Conservation (phyloP, 2,113 vertebrate species). For the Apaloderma vittatum region DNA sequence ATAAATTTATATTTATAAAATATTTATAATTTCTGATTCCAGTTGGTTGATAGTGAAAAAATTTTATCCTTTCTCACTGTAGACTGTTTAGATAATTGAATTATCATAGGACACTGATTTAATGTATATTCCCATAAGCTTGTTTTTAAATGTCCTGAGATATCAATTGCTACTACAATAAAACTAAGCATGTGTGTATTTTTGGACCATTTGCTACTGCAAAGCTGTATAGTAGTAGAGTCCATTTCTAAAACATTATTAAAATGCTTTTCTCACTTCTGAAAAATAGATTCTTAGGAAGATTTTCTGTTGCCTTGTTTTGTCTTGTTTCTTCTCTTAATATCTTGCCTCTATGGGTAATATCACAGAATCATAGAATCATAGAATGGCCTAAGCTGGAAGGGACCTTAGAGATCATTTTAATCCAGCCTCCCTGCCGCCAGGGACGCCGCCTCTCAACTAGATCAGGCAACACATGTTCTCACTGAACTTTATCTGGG, state of each 20-base stretch:
- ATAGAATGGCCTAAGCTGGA: too few species aligned
- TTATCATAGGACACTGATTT: background rate
- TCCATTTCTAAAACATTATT: background rate
- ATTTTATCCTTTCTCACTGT: background rate
- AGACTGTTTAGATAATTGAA: background rate
- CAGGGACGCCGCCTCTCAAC: too few species aligned
- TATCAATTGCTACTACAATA: background rate
- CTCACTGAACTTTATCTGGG: background rate
- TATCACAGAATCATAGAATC: too few species aligned
- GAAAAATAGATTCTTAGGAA: background rate
- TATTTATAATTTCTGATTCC: background rate
- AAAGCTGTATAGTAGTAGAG: background rate
- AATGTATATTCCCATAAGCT: background rate
- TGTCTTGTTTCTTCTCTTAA: background rate
- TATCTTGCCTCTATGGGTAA: rapidly evolving
- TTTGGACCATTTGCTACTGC: background rate
- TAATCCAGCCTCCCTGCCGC: too few species aligned
- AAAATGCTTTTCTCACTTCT: background rate
- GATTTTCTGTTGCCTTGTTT: background rate
- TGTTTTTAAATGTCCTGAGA: background rate
- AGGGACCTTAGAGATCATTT: too few species aligned
- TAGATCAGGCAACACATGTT: too few species aligned
- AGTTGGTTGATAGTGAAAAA: background rate
- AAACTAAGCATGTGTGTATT: background rate
- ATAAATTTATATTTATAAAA: too few species aligned